These are phyloP conservation scores for Sigmodon hispidus DNA, from an alignment of 2,113 vertebrate genomes.

Conservation along the genomic window DNA sequence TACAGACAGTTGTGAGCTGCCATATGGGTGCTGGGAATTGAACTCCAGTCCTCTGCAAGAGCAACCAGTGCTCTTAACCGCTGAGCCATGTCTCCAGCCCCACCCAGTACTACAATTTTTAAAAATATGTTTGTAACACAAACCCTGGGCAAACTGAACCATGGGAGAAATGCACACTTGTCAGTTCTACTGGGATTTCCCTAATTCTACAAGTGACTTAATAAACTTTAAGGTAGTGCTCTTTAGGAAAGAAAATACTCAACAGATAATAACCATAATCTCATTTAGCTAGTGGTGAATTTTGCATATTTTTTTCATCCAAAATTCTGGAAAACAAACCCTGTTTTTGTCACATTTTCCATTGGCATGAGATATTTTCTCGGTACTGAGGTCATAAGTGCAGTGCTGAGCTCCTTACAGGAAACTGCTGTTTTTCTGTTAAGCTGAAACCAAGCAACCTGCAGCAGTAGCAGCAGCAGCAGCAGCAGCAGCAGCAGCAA, in stretches of 20 bases:
- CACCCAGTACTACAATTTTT: background rate
- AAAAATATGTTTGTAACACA: background rate
- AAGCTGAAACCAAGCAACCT: background rate
- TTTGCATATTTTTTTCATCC: background rate
- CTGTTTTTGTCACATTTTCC: background rate
- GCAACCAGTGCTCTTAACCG: background rate
- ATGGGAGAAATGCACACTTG: fast-evolving
- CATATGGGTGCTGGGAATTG: background rate
- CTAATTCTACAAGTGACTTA: background rate
- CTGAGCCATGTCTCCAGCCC: background rate
- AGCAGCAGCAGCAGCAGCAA: too few relatives aligned
- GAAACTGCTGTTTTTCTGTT: background rate
- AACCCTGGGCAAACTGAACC: fast-evolving
- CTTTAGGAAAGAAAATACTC: background rate
- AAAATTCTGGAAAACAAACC: background rate
- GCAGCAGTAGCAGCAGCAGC: background rate
- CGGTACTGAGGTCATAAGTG: background rate
- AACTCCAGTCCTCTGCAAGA: background rate
- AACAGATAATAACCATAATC: background rate
- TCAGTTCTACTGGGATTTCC: too few relatives aligned
- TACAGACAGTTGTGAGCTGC: background rate
- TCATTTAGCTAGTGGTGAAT: background rate
- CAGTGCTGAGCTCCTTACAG: background rate
- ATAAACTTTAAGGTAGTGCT: background rate
- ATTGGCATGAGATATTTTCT: fast-evolving